Evolutionary conservation across 2,888 invertebrate species (phyloP).

Genomic region (Empis livida): DNA sequence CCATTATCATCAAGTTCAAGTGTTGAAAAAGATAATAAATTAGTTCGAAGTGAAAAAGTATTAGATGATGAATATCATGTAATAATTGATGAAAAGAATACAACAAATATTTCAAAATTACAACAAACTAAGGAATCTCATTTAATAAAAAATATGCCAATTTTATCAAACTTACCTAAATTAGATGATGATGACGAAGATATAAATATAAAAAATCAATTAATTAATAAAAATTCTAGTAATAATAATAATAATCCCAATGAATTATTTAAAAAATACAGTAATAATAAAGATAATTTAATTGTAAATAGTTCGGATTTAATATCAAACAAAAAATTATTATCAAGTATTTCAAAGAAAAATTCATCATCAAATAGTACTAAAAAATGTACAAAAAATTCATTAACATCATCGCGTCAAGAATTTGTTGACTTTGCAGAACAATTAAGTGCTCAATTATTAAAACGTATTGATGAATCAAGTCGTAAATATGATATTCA

Average conservation of each 20-base stretch:
- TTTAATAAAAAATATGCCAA: background rate
- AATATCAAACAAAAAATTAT: background rate
- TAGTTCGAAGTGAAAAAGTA: too few relatives aligned
- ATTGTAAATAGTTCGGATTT: background rate
- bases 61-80: background rate
- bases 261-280: background rate
- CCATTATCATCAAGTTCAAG: conserved; percentile 20
- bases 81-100: background rate
- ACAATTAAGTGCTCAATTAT: conserved; percentile 64
- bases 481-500: conserved; percentile 6
- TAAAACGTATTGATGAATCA: conserved; percentile 58
- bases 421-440: conserved; percentile 70
- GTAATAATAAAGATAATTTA: background rate
- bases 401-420: conserved; percentile 31
- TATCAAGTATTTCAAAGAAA: background rate
- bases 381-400: background rate
- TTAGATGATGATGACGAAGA: too few relatives aligned
- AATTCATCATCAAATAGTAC: background rate
- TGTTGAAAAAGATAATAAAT: conserved; percentile 5
- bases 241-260: too few relatives aligned
- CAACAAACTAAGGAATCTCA: background rate
- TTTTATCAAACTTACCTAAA: background rate
- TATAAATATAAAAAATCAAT: too few relatives aligned
- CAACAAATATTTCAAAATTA: background rate
- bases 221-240: too few relatives aligned